Base-by-base conservation (phyloP, 1,140 invertebrate species). In the Drepana arcuata region DNA sequence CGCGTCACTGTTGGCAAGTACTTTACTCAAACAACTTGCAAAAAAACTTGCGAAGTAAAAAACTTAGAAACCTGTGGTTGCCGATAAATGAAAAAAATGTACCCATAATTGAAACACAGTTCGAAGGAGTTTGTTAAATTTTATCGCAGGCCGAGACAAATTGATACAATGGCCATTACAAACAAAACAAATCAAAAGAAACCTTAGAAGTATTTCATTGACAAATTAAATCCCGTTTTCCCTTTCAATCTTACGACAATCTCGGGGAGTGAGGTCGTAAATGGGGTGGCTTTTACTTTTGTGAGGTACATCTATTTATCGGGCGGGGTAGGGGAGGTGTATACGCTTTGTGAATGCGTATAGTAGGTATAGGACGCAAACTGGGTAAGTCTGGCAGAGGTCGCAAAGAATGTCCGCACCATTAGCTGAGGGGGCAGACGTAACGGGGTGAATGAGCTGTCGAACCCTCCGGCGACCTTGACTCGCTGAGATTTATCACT, bases 391-490 rank as follows among this genome's bases (percentile, higher is more conserved):
- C 40, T 50, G 42, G 14, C 23, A 34, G 29, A 50, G 42, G 44
- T 56, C 40, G 48, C 55, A 73, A 73, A 75, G 71, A 80, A 72
- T 65, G 59, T 64, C 58, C 55, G 61, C 54, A 63, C 60, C 68
- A 68, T 75, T 70, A 75, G 53, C 51, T 34, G 54, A 54, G 71
- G 67, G 72, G 63, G 61, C 43, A 53, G 51, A 51, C 50, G 50
- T 53, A 59, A 68, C 59, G 58, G 70, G 70, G 74, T 74, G 63
- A 72, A 68, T 65, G 64, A 57, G 57, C 70, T 65, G 60, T 71
- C 70, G 65, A 78, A 75, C 69, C 71, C 67, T 73, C 67, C 39
- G 49, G 11, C 64, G 71, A 78, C 75, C 75, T 80, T 78, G 75
- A 78, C 71, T 69, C 66, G 41, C 50, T 36, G 52, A 69, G 63